Conservation (phyloP, 2,113 vertebrate genomes). For the Hassar affinis region DNA sequence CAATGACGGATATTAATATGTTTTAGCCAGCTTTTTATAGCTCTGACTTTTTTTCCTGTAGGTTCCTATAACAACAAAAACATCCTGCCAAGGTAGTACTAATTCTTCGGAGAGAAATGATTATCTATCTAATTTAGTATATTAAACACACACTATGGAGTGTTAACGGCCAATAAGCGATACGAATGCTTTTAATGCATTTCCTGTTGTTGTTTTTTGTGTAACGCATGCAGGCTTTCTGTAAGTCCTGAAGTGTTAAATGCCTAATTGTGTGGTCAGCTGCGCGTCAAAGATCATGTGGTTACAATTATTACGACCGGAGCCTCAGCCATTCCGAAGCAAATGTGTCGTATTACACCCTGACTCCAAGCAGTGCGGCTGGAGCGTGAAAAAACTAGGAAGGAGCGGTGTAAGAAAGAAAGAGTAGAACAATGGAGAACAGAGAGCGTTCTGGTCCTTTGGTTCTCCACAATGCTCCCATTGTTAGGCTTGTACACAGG, state of each 20-base stretch:
- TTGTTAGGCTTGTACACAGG: conserved; percentile 56
- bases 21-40: conserved; percentile 42
- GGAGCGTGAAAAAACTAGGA: conserved; percentile 32
- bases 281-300: conserved; percentile 54
- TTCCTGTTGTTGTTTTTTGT: background rate
- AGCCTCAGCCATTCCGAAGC: conserved; percentile 39
- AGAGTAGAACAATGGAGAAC: conserved; percentile 52
- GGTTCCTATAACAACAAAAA: conserved; percentile 16
- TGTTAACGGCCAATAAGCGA: background rate
- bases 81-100: background rate
- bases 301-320: conserved; percentile 57
- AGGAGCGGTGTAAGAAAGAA: conserved; percentile 46
- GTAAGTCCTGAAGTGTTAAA: conserved; percentile 15
- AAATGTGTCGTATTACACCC: conserved; percentile 61
- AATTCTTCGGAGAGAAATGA: background rate
- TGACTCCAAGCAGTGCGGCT: conserved; percentile 54
- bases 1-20: conserved; percentile 38
- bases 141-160: no score
- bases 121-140: no score
- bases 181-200: background rate
- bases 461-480: conserved; percentile 59
- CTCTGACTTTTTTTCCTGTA: background rate
- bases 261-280: conserved; percentile 40
- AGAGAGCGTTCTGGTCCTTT: conserved; percentile 47
- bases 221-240: background rate